Base-by-base conservation (phyloP, 2,888 invertebrate species). In the Andrena chrysosceles region DNA sequence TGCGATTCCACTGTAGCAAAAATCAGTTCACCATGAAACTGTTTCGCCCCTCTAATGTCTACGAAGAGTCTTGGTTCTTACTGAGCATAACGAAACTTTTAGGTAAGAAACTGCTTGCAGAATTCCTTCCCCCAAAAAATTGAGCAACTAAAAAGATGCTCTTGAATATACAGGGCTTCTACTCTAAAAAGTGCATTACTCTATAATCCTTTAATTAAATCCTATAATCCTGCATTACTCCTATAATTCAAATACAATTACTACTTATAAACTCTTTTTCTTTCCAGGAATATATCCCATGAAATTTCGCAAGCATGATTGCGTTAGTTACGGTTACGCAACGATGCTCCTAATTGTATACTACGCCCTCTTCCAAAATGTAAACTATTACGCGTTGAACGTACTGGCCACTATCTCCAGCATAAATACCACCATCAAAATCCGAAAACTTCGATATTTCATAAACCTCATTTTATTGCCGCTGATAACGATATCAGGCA, bases 251-350 rank as follows among this genome's bases (percentile, higher is more conserved):
- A 26, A 54, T 26, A 54, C 10, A 54, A 54, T 54, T 20, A 56
- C 6, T 49, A 42, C 13, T 42, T 42, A 23, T 20, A 26, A 42
- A 20, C 2, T 5, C 31, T 16, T 16, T 66, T 75, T 26, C 10
- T 7, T 62, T 68, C 8, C 60, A 84, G 84, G 84, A 63, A 48
- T 84, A 29, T 84, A 78, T 20, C 84, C 84, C 42, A 48, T 78
- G 5, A 54, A 54, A 52, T 78, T 74, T 49, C 72, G 33, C 29
- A 71, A 10, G 54, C 26, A 8, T 4, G 2, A 42, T 6, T 23
- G 8, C 4, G 20, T 16, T 8, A 54, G 64, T 31, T 78, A 77
- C 54, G 4, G 63, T 8, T 78, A 72, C 26, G 35, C 33, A 33
- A 10, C 31, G 7, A 10, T 72, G 20, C 31, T 83, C 29, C 7